These are phyloP conservation scores for Ridgeia piscesae DNA, from an alignment of 1,140 invertebrate genomes.

Conservation along the genomic window DNA sequence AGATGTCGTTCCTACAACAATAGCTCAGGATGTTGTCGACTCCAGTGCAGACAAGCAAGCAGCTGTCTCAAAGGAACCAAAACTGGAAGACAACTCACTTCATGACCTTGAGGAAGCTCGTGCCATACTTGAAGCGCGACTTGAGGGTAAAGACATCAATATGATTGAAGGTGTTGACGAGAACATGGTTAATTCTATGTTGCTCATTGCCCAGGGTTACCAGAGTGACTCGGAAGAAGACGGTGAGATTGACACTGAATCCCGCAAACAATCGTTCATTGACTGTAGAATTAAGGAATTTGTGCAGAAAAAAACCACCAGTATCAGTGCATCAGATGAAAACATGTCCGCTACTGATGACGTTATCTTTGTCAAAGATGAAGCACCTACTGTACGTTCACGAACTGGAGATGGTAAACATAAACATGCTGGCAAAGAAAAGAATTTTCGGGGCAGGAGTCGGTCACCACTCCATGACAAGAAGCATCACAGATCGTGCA, in stretches of 20 bases:
- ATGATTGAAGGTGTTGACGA: slow-evolving; percentile 28
- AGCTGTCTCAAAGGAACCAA: slow-evolving; percentile 31
- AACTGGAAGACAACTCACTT: slow-evolving; percentile 42
- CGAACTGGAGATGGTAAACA: not conserved
- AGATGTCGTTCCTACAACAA: not conserved
- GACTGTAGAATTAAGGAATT: slow-evolving; percentile 26
- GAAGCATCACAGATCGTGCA: not conserved
- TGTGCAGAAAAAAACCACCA: slow-evolving; percentile 13
- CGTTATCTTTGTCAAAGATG: not conserved
- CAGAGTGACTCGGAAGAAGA: slow-evolving; percentile 49
- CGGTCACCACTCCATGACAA: not conserved
- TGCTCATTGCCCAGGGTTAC: slow-evolving; percentile 52
- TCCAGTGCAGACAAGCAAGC: slow-evolving; percentile 27
- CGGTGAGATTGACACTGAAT: slow-evolving; percentile 50
- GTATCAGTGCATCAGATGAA: not conserved
- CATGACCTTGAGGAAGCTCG: slow-evolving; percentile 55
- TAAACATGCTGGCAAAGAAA: not conserved
- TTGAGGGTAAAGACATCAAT: slow-evolving; percentile 33
- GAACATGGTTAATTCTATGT: slow-evolving; percentile 44
- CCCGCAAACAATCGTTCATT: slow-evolving; percentile 30
- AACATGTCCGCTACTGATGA: not conserved
- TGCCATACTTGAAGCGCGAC: slow-evolving; percentile 42
- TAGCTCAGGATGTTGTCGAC: slow-evolving; percentile 15
- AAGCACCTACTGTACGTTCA: not conserved
- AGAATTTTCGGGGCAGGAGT: not conserved